Conservation (phyloP, 2,888 invertebrate genomes). For the Macrostomum cliftonense region DNA sequence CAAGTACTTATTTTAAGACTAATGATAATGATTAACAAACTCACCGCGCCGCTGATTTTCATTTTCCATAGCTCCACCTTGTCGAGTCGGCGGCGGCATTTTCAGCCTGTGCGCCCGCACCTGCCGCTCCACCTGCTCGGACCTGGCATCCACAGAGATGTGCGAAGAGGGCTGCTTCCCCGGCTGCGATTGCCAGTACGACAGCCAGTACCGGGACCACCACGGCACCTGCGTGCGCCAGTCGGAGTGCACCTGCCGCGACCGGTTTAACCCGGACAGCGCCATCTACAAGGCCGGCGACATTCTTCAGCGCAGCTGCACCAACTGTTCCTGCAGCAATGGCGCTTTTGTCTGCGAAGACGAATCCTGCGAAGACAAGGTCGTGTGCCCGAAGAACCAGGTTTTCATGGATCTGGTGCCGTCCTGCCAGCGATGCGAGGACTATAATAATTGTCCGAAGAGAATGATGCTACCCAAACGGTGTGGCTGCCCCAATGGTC, state of each 20-base stretch:
- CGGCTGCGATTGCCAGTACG: conserved; percentile 5
- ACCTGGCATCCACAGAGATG: not conserved
- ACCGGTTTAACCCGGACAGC: conserved; percentile 5
- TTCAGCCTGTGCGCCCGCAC: conserved; percentile 6
- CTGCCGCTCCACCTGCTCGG: conserved; percentile 6
- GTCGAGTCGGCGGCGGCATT: conserved; percentile 1
- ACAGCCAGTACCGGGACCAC: conserved; percentile 2
- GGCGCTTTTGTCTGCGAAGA: conserved; percentile 16
- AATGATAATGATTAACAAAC: too few species aligned
- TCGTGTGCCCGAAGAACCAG: conserved; percentile 52
- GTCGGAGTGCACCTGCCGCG: conserved; percentile 7
- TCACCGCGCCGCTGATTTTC: not conserved
- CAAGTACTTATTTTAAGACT: too few species aligned
- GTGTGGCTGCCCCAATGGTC: conserved; percentile 7
- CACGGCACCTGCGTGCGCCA: conserved; percentile 6
- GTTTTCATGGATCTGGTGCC: conserved; percentile 37
- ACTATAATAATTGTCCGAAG: conserved; percentile 3
- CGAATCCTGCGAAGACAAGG: conserved; percentile 21
- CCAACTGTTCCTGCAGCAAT: conserved; percentile 13
- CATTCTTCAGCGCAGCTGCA: not conserved
- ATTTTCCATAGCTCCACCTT: conserved; percentile 3
- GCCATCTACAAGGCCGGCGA: conserved; percentile 5
- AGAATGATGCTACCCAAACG: not conserved
- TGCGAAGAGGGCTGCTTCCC: conserved; percentile 8
- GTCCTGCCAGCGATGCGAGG: conserved; percentile 4